A percentile compares a stretch with the other conserved stretches of the same genome.
Conservation (phyloP, 1,140 invertebrate species). For the Listronotus oregonensis region DNA sequence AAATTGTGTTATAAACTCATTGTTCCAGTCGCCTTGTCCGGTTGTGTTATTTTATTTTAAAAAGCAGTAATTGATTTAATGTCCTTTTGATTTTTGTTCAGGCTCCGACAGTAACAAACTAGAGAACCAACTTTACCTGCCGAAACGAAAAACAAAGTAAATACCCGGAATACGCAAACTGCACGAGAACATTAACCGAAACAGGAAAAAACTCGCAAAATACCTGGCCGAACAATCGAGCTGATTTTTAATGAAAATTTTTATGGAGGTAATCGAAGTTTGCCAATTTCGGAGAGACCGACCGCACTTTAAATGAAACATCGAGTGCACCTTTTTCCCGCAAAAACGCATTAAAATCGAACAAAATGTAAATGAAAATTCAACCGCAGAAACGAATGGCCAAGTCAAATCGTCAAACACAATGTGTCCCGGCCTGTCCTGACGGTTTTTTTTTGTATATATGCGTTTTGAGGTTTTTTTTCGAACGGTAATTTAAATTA, state of each 20-base stretch:
- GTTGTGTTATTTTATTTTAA: too few species aligned
- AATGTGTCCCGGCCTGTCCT: background rate
- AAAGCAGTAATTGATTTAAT: too few species aligned
- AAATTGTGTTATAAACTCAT: too few species aligned
- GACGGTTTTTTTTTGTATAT: background rate
- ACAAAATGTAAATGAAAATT: conserved; percentile 51
- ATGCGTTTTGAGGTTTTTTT: background rate
- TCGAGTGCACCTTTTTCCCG: conserved; percentile 46
- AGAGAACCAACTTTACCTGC: too few species aligned
- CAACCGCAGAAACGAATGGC: conserved; percentile 43
- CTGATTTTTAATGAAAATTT: conserved; percentile 28
- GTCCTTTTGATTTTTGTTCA: too few species aligned
- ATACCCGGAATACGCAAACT: too few species aligned
- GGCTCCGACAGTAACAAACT: too few species aligned
- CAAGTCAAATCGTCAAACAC: conserved; percentile 27
- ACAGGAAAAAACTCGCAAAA: background rate
- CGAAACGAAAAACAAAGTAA: too few species aligned
- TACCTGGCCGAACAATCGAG: conserved; percentile 7
- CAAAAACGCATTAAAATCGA: conserved; percentile 52
- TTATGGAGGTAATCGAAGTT: conserved; percentile 29
- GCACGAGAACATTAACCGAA: too few species aligned
- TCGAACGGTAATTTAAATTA: too few species aligned
- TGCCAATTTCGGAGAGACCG: conserved; percentile 47
- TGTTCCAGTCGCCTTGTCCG: too few species aligned
- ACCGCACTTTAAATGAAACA: conserved; percentile 54